Evolutionary conservation across 2,113 vertebrate genomes (phyloP), one percentile per base, ranked within the genome.

Genomic region (Numenius arquata): DNA sequence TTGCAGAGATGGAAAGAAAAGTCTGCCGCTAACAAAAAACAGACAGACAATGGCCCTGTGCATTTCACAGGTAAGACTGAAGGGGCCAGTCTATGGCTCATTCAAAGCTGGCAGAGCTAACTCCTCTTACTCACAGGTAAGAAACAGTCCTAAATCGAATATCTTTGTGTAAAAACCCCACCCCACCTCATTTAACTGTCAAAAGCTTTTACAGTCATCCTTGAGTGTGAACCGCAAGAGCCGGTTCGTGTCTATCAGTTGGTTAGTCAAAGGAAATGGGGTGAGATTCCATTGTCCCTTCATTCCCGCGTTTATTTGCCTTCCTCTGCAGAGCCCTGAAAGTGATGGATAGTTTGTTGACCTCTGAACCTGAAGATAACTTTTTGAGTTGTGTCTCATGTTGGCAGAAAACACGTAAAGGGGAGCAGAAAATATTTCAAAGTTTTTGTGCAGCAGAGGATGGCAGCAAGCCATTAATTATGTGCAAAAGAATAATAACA

Each of bases 61-160:
- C 86, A 76, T 58, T 94, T 89, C 84, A 70, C 36, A 58, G 45
- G 61, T 65, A 53, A 85, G 89, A 84, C 76, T 79, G 84, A 93
- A 96, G 89, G 70, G 86, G 81, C 58, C 84, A 95, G 73, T 87
- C 61, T 89, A 22, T n/a, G 38, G 86, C 80, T 91, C 90, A 34
- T 41, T 80, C 70, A 79, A 55, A 93, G 71, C 67, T 67, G 67
- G 26, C 77, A 70, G 77, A 80, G 45, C 45, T 82, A 73, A 30
- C 12, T 34, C 0, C 1, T 38, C 41, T 68, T 38, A 9, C n/a
- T 93, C 73, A 27, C 11, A 4, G 19, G 32, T n/a, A 91, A 81
- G 76, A 85, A 87, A 70, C 45, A 66, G 55, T 76, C 27, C 34
- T 71, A 65, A 91, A 77, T 59, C 3, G 10, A 88, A 38, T 80